Evolutionary conservation across 2,797 vertebrate genomes (phyloP).

Genomic region (Salmo trutta): DNA sequence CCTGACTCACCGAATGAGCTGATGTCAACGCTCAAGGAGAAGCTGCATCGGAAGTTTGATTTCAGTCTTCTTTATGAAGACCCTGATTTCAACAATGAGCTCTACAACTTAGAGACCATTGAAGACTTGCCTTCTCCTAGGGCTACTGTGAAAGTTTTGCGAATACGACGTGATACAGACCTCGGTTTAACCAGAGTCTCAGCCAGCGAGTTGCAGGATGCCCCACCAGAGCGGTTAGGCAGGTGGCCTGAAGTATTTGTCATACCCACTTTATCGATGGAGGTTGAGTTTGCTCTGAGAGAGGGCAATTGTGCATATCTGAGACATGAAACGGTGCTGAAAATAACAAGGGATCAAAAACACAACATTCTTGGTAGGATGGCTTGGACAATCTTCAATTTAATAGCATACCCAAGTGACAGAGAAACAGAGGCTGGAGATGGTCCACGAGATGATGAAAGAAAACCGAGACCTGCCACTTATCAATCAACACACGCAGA

Average conservation of each 20-base stretch:
- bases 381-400: conserved; percentile 32
- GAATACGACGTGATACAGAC: background rate
- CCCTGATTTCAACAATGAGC: background rate
- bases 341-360: conserved; percentile 32
- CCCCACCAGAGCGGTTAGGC: conserved; percentile 8
- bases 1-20: background rate
- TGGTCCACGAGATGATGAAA: background rate
- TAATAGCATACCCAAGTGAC: conserved; percentile 36
- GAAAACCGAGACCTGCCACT: background rate
- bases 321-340: conserved; percentile 3
- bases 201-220: background rate
- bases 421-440: conserved; percentile 25
- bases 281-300: conserved; percentile 26
- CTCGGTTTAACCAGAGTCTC: background rate
- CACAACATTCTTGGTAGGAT: conserved; percentile 32
- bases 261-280: conserved; percentile 29
- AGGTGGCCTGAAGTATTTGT: conserved; percentile 31
- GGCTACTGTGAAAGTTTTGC: background rate
- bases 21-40: conserved; percentile 3
- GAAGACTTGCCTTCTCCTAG: background rate
- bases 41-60: background rate
- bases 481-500: background rate
- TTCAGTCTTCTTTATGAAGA: background rate
- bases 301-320: conserved; percentile 23
- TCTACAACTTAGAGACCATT: background rate